Conservation (phyloP, 30 jellyfish, hydroid and myxozoan species). For the Chrysaora quinquecirrha region DNA sequence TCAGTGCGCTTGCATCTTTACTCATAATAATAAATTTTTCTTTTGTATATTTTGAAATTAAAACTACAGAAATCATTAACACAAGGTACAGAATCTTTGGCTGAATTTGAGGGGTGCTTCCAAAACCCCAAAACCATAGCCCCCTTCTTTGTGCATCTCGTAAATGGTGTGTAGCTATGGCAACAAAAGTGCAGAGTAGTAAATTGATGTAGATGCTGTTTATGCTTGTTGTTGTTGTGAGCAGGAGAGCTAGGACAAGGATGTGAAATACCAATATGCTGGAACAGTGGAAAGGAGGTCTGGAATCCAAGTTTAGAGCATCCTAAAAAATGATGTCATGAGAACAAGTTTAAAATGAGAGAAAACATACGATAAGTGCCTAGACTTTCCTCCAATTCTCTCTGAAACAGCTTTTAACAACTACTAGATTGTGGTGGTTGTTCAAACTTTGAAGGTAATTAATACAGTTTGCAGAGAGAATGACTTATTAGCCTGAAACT, state of each 20-base stretch:
- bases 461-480: neutral
- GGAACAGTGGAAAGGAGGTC: slow-evolving; percentile 84
- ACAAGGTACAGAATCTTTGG: neutral
- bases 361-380: neutral
- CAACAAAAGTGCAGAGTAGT: slow-evolving; percentile 23
- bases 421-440: neutral
- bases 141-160: slow-evolving; percentile 92
- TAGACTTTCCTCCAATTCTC: too few relatives aligned
- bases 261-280: slow-evolving; percentile 42
- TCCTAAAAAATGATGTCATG: slow-evolving; percentile 48
- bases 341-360: neutral
- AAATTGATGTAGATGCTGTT: neutral
- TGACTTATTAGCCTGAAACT: too few relatives aligned
- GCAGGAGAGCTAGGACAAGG: neutral
- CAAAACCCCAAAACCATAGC: slow-evolving; percentile 83
- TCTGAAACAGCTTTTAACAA: too few relatives aligned
- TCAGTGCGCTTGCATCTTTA: too few relatives aligned
- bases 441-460: neutral
- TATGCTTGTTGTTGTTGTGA: neutral
- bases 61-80: neutral
- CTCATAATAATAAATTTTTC: too few relatives aligned
- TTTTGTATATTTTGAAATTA: neutral
- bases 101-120: slow-evolving; percentile 61
- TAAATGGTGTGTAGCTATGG: slow-evolving; percentile 77
- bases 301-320: slow-evolving; percentile 49